Conservation (phyloP, 2,888 invertebrate species). For the Brenthis ino region DNA sequence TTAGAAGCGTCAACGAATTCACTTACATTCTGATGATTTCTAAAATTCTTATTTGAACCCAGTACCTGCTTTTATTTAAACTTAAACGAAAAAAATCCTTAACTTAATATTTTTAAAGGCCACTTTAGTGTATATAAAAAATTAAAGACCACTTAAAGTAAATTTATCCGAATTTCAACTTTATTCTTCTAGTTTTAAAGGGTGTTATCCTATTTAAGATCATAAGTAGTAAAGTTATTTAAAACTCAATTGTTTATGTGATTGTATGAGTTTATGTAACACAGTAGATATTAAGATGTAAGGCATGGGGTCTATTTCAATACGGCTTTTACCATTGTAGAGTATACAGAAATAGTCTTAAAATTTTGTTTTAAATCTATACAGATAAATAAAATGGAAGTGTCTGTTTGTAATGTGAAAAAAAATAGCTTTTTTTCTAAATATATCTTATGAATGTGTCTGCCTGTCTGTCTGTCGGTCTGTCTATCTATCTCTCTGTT, state of each 20-base stretch:
- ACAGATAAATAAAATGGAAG: too few species aligned
- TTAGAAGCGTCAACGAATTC: not conserved
- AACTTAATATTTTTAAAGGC: not conserved
- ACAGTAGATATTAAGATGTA: not conserved
- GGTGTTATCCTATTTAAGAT: not conserved
- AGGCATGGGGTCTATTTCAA: not conserved
- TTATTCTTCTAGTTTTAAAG: not conserved
- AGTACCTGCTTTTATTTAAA: not conserved
- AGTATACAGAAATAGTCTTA: too few species aligned
- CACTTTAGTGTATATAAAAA: not conserved
- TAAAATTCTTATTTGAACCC: not conserved
- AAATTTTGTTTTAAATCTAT: too few species aligned
- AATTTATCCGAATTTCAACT: not conserved
- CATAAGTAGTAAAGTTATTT: slow-evolving; percentile 5
- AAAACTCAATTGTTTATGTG: slow-evolving; percentile 25
- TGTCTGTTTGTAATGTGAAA: too few species aligned
- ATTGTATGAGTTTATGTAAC: not conserved
- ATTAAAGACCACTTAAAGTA: not conserved
- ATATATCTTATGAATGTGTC: too few species aligned
- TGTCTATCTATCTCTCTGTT: too few species aligned
- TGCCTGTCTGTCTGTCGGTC: too few species aligned
- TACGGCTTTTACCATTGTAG: too few species aligned
- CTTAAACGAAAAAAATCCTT: not conserved
- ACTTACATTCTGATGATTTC: not conserved
- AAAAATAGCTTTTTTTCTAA: too few species aligned